A percentile compares a stretch with the other conserved stretches of the same genome.
phyloP scores from a whole-genome alignment of 2,888 invertebrate species.

The Corythucha ciliata region DNA sequence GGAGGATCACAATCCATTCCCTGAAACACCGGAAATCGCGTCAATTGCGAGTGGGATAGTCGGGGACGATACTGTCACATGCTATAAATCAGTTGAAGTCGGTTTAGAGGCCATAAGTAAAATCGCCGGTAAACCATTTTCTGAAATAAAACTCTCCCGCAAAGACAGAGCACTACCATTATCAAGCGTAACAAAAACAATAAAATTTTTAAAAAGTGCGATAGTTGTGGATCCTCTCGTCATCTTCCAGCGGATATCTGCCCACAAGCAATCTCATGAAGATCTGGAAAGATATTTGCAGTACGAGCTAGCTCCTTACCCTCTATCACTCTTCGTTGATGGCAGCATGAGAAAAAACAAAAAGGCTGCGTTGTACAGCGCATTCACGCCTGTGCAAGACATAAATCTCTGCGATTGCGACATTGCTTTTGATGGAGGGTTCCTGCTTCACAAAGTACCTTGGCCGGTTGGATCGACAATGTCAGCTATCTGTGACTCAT shows the following conservation, averaged over 20 bases:
- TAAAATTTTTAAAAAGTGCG: no score
- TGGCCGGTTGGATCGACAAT: neutral
- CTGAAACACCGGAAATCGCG: no score
- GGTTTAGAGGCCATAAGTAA: no score
- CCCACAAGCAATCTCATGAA: constrained; percentile 26
- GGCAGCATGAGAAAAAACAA: constrained; percentile 31
- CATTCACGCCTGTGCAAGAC: neutral
- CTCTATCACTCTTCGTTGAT: constrained; percentile 28
- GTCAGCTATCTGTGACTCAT: neutral
- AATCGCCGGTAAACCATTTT: no score
- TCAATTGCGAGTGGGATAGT: no score
- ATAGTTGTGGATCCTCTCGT: constrained; percentile 31
- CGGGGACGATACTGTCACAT: no score
- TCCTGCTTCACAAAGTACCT: neutral
- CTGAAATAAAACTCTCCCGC: no score
- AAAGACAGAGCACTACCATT: no score
- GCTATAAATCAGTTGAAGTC: no score
- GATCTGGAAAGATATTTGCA: constrained; percentile 29
- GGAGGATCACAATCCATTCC: no score
- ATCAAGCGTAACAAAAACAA: no score
- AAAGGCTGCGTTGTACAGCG: constrained; percentile 23
- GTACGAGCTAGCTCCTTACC: constrained; percentile 33
- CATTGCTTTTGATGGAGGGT: neutral
- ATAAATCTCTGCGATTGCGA: neutral
- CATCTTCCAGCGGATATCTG: constrained; percentile 35